Percentiles rank a stretch among this genome's conserved stretches.
These are phyloP conservation scores for Brotogeris chrysoptera DNA, from an alignment of 2,797 vertebrate genomes.

Conservation along the genomic window DNA sequence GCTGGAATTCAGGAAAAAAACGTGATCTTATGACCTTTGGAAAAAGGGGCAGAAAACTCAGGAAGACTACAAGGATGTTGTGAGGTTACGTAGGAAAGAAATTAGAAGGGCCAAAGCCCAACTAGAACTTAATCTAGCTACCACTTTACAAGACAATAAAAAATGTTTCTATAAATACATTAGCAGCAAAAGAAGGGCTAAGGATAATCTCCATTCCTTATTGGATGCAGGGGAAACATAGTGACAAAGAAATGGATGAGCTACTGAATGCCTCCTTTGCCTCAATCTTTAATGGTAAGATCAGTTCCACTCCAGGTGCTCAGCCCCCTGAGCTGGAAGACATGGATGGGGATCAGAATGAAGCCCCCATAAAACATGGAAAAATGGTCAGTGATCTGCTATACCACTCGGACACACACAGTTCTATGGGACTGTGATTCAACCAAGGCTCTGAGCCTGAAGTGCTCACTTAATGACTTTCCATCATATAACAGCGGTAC, in stretches of 20 bases:
- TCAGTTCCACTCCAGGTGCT: background rate
- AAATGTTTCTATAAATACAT: background rate
- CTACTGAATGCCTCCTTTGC: background rate
- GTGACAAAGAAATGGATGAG: background rate
- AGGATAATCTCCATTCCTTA: background rate
- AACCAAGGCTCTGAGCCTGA: background rate
- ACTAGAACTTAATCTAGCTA: background rate
- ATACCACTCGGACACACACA: background rate
- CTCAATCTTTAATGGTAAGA: background rate
- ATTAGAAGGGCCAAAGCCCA: background rate
- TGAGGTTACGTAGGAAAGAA: background rate
- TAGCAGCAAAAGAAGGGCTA: background rate
- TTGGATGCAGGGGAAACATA: background rate
- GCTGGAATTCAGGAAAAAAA: background rate
- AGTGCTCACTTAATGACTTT: background rate
- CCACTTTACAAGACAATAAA: background rate
- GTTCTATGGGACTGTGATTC: background rate
- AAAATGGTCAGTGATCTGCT: background rate
- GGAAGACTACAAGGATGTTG: background rate
- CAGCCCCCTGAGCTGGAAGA: background rate
- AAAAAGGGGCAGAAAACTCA: background rate
- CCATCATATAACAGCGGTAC: background rate
- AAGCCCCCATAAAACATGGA: background rate
- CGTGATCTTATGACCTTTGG: background rate
- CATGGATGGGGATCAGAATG: background rate